Percentiles rank a stretch among this genome's conserved stretches.
These are phyloP conservation scores for Kryptopterus vitreolus DNA, from an alignment of 2,797 vertebrate species.

Conservation along the genomic window DNA sequence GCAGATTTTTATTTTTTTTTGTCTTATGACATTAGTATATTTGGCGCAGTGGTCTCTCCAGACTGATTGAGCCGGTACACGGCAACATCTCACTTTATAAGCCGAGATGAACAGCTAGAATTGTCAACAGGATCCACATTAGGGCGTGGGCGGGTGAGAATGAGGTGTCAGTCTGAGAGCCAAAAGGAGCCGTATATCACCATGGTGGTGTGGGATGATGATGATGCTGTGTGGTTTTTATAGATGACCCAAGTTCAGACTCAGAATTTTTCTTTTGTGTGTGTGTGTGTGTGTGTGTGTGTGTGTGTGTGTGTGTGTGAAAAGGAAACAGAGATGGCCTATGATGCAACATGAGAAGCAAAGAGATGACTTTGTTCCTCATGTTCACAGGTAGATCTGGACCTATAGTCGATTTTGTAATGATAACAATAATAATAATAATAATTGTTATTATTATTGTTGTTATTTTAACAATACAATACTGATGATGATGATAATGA, in stretches of 20 bases:
- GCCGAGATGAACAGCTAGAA: background rate
- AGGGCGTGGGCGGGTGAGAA: conserved; percentile 32
- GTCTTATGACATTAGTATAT: too few species aligned
- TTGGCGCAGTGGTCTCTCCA: background rate
- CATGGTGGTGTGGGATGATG: background rate
- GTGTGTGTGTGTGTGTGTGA: background rate
- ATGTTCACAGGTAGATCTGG: too few species aligned
- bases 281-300: background rate
- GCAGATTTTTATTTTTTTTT: background rate
- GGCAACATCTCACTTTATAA: conserved; percentile 19
- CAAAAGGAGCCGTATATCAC: conserved; percentile 20
- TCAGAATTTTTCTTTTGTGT: background rate
- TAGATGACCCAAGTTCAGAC: conserved; percentile 13
- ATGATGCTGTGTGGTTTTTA: background rate
- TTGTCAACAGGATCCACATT: conserved; percentile 33
- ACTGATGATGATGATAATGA: too few species aligned
- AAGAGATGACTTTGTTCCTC: background rate
- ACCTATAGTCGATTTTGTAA: background rate
- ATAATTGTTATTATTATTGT: too few species aligned
- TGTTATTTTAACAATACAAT: too few species aligned
- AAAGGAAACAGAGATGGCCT: background rate
- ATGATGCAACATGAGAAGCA: background rate
- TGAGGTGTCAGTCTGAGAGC: conserved; percentile 33
- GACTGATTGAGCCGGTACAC: background rate
- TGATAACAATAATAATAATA: too few species aligned